Evolutionary conservation across 1,140 invertebrate species (phyloP), one percentile per base, ranked within the genome.

Genomic region (Cotesia chilonis): DNA sequence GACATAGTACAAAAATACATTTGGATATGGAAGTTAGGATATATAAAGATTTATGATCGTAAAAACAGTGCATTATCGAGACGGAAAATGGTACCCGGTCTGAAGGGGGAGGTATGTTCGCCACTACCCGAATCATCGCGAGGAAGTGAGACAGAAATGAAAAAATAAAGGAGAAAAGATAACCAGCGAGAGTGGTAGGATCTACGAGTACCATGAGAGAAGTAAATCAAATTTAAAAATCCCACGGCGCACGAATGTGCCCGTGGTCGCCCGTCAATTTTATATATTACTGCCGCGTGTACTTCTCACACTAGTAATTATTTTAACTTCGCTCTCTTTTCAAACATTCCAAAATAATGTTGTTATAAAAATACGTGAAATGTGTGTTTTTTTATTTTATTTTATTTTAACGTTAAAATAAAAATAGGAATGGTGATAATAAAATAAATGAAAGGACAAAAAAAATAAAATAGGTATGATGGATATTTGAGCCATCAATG

Each of bases 201-300:
- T 81, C 79, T 85, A 87, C 79, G 85, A 81, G 78, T 82, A 79
- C 81, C 84, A 77, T 74, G 84, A 84, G 84, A 78, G 78, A 77
- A 80, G 82, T 86, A 87, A 86, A 87, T 87, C 85, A 87, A 87
- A 86, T 85, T 86, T 81, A 75, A 80, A 71, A 81, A 84, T 86
- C 84, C 84, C 84, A 78, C 77, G 80, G 80, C 77, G 79, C 71
- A 28, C 77, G 78, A 80, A 74, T 77, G 61, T 78, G 74, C 73
- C 75, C 37, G 64, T 59, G 64, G n/a, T 60, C n/a, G 47, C 55
- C 51, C 54, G 57, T 59, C 57, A 59, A 59, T 59, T 59, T 28
- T 59, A 59, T 20, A 59, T 59, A 59, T 28, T 10, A 47, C 41
- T 59, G 57, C 17, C 57, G 7, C 3, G 9, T 20, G 57, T 59